Base-by-base conservation (phyloP, 2,113 vertebrate species). In the Mormoops blainvillei region DNA sequence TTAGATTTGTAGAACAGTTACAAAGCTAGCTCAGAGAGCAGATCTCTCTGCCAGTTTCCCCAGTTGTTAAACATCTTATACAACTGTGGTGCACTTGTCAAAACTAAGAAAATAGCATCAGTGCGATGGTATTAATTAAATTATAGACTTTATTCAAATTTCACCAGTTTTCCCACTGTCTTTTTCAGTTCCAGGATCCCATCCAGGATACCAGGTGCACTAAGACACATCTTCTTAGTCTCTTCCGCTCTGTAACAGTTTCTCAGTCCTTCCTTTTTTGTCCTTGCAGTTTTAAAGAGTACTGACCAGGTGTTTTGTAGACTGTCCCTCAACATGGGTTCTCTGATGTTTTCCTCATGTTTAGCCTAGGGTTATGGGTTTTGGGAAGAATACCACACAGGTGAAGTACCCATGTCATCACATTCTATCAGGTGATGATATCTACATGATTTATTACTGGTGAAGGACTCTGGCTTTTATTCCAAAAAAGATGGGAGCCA, bases 81-180 rank as follows among this genome's bases (percentile, higher is more conserved):
- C 16, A 58, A 84, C 48, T 67, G 22, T 41, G 13, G 31, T 68
- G 78, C 36, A 71, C 18, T 89, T 82, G 36, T 71, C 38, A 81
- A 84, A 94, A 50, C 61, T 90, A 70, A 85, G 45, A 85, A 90
- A 97, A 86, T 26, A 95, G 45, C 28, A 86, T 41, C 41, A 76
- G 12, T 85, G 63, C 13, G 63, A 76, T 1, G 71, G 61, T 52
- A 19, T 71, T 95, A 33, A 74, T 70, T 71, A 45, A 97, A 71
- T 41, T 74, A 4, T 41, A 52, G 48, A 43, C 31, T 94, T 88
- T 26, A 58, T 56, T 80, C 70, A 80, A n/a, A 63, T 43, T 54
- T 92, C 45, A 38, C 50, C 36, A 85, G 33, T 74, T 74, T 84
- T 92, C 85, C 52, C 36, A 89, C 65, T 50, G 36, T n/a, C 36